Conservation (phyloP, 2,888 invertebrate species). For the Amphipyra berbera region DNA sequence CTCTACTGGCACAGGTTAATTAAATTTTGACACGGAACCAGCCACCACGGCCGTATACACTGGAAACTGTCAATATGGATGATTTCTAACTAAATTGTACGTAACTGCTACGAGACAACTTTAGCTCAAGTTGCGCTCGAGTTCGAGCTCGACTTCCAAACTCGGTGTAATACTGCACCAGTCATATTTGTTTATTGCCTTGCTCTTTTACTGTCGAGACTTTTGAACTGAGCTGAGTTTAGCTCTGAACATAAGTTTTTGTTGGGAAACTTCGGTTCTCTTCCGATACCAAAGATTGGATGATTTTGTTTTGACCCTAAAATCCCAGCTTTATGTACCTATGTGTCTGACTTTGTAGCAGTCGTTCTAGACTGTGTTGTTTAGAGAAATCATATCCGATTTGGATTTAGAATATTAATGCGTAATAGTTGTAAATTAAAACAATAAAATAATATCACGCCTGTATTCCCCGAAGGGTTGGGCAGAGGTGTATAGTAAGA, state of each 20-base stretch:
- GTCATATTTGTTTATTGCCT: constrained; percentile 47
- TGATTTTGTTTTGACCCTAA: constrained; percentile 34
- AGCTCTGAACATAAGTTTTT: constrained; percentile 32
- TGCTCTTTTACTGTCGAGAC: constrained; percentile 35
- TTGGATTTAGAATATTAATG: neutral
- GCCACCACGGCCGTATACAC: constrained; percentile 33
- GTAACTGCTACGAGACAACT: constrained; percentile 18
- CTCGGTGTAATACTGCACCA: constrained; percentile 31
- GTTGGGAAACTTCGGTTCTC: constrained; percentile 34
- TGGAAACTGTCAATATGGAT: constrained; percentile 39
- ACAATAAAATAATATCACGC: no score
- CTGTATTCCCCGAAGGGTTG: no score
- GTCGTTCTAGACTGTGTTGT: neutral
- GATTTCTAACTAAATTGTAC: constrained; percentile 44
- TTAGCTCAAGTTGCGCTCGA: constrained; percentile 12
- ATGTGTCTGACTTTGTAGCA: constrained; percentile 3
- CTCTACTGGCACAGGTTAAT: constrained; percentile 68
- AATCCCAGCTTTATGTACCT: constrained; percentile 25
- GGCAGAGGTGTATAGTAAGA: no score
- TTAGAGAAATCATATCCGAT: neutral
- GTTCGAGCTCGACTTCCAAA: constrained; percentile 1
- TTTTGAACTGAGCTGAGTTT: constrained; percentile 29
- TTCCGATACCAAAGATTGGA: constrained; percentile 33
- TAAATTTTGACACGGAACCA: constrained; percentile 75
- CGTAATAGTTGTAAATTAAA: no score